These are phyloP conservation scores for Horisme vitalbata DNA, from an alignment of 2,888 invertebrate genomes.

Conservation along the genomic window DNA sequence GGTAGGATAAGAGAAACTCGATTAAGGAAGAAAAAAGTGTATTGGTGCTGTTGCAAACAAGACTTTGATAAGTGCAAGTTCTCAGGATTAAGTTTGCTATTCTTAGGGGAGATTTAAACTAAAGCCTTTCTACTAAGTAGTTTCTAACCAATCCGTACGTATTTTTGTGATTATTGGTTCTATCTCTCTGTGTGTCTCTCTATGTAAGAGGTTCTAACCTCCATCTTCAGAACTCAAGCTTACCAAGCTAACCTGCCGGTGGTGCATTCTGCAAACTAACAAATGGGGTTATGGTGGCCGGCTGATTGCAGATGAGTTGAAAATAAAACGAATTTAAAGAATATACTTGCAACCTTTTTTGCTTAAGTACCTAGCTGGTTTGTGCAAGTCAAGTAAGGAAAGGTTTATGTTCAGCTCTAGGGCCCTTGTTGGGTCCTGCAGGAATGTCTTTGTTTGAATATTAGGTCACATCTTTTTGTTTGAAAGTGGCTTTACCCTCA, in stretches of 20 bases:
- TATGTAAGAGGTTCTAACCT: no score
- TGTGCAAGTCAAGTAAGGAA: conserved; percentile 7
- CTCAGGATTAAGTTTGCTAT: conserved; percentile 8
- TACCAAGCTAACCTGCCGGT: no score
- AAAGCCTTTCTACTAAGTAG: no score
- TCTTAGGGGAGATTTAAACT: not conserved
- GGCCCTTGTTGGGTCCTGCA: conserved; percentile 10
- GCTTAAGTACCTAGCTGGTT: conserved; percentile 30
- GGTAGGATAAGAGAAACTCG: conserved; percentile 70
- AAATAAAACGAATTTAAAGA: no score
- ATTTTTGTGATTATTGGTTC: no score
- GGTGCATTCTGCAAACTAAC: no score
- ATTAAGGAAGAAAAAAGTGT: conserved; percentile 70
- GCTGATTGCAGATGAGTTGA: no score
- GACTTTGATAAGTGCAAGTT: conserved; percentile 48
- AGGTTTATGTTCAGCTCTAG: conserved; percentile 16
- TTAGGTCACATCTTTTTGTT: conserved; percentile 14
- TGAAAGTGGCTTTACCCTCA: not conserved
- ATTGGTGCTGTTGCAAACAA: conserved; percentile 48
- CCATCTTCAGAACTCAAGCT: no score
- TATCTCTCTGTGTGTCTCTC: no score
- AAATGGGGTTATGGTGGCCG: no score
- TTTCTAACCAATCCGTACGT: no score
- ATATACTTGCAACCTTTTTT: conserved; percentile 31
- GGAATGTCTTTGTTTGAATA: conserved; percentile 16